These are phyloP conservation scores for Zapornia atra DNA, from an alignment of 2,113 vertebrate genomes.

Conservation along the genomic window DNA sequence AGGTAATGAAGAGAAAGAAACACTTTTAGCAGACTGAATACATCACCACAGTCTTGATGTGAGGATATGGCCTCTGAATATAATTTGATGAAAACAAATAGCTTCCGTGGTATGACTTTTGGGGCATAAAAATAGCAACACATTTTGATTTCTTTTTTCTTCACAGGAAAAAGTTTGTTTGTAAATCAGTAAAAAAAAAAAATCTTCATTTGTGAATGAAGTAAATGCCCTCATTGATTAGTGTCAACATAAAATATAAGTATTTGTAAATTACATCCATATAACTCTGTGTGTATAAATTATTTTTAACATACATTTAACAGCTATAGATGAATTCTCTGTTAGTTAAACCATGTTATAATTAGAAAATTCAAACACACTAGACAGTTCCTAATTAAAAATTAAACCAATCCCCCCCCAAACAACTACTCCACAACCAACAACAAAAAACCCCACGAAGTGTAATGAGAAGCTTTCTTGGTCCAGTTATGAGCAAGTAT, in stretches of 20 bases:
- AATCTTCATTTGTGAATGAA: background rate
- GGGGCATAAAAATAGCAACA: background rate
- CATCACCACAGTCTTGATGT: background rate
- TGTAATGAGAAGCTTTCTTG: background rate
- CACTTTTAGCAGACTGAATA: background rate
- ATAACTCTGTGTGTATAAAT: background rate
- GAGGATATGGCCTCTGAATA: background rate
- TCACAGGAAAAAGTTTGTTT: rapidly evolving
- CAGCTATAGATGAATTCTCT: background rate
- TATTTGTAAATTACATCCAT: background rate
- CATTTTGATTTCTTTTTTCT: background rate
- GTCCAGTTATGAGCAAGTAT: rapidly evolving
- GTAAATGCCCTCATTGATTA: background rate
- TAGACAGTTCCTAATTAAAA: background rate
- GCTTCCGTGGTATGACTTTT: background rate
- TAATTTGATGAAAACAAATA: background rate
- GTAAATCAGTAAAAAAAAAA: background rate
- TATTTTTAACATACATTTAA: background rate
- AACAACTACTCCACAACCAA: rapidly evolving
- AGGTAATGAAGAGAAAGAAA: background rate
- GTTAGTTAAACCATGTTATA: background rate
- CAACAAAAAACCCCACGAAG: rapidly evolving
- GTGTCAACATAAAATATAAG: background rate
- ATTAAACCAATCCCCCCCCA: background rate
- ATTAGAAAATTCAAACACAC: background rate